A percentile compares a stretch with the other conserved stretches of the same genome.
Conservation (phyloP, 2,113 vertebrate species). For the Falco punctatus region DNA sequence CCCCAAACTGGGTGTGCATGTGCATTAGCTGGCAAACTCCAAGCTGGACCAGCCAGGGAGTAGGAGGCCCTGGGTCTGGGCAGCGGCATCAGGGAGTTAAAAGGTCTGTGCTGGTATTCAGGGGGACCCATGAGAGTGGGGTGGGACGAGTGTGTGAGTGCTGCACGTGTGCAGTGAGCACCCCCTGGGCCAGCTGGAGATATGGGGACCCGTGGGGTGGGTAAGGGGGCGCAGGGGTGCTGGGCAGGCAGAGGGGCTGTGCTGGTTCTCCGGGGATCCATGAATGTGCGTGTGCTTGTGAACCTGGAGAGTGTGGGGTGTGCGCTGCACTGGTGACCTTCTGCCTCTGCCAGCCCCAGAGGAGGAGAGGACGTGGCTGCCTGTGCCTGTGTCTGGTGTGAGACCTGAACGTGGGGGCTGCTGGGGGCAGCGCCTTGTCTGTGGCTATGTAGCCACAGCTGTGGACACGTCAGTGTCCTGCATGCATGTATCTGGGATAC, state of each 20-base stretch:
- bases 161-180: too few species aligned
- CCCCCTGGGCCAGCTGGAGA: too few species aligned
- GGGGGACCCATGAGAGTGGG: not conserved
- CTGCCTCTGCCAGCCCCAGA: not conserved
- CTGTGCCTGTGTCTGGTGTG: not conserved
- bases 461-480: not conserved
- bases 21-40: not conserved
- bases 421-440: not conserved
- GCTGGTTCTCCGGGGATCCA: accelerated
- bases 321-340: not conserved
- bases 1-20: accelerated
- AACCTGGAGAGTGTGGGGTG: not conserved
- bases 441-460: not conserved
- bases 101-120: not conserved
- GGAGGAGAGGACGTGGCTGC: not conserved
- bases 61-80: accelerated
- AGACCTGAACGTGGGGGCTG: not conserved
- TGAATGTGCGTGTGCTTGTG: not conserved
- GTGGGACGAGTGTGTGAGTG: not conserved
- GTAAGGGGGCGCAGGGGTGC: not conserved
- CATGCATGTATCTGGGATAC: not conserved
- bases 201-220: too few species aligned
- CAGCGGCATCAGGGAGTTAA: not conserved
- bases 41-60: not conserved
- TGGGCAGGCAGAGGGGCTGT: accelerated